Percentiles rank a stretch among this genome's conserved stretches.
phyloP scores from a whole-genome alignment of 2,113 vertebrate genomes.

The Vidua chalybeata region DNA sequence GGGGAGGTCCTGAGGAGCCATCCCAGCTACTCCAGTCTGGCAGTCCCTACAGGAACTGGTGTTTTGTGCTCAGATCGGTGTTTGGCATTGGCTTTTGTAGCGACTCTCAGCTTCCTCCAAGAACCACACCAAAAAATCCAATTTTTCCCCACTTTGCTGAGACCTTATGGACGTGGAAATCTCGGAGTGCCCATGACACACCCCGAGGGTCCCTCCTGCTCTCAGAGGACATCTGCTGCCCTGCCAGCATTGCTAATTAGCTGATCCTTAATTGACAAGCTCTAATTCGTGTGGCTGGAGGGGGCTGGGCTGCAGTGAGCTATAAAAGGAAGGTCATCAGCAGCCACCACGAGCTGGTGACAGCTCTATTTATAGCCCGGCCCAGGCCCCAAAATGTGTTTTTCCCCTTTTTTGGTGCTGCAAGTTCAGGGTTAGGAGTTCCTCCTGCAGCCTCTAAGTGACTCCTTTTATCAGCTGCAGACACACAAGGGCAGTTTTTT shows the following conservation, averaged over 20 bases:
- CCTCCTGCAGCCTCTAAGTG: not conserved
- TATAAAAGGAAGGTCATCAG: constrained; percentile 25
- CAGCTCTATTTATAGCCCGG: constrained; percentile 1
- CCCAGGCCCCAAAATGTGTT: not conserved
- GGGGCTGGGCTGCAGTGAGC: constrained; percentile 6
- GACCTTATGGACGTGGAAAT: accelerated
- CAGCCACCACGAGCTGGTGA: not conserved
- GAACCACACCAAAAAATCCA: not conserved
- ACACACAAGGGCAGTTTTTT: not conserved
- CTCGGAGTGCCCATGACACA: not conserved
- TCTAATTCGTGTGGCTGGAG: constrained; percentile 3
- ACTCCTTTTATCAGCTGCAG: not conserved
- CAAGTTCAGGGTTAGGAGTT: not conserved
- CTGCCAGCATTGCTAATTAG: constrained; percentile 6
- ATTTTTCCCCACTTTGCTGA: not conserved
- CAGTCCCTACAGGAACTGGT: not conserved
- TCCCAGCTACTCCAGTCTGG: not conserved
- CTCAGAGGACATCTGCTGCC: not conserved
- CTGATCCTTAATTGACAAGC: constrained; percentile 17
- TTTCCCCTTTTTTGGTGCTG: not conserved
- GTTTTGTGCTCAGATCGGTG: accelerated
- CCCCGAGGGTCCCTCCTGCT: not conserved
- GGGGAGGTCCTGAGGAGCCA: accelerated
- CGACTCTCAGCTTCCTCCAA: not conserved
- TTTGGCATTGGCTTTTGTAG: accelerated